Evolutionary conservation across 1,140 invertebrate genomes (phyloP), one percentile per base, ranked within the genome.

Genomic region (Drosophila sulfurigaster): DNA sequence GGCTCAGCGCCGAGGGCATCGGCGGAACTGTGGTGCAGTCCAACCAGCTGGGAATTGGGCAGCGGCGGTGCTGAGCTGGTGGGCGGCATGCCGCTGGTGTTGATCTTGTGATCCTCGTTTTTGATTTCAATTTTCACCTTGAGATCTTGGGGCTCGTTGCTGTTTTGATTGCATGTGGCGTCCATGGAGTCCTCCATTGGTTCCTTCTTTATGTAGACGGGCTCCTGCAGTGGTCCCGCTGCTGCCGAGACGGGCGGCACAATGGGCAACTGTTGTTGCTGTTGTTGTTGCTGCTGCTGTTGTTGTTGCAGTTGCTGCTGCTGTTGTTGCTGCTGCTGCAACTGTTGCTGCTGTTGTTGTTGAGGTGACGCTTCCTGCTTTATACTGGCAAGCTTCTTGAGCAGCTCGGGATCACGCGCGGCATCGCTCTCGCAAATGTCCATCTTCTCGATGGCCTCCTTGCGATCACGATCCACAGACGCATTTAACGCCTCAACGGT

Each of bases 81-180:
- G 0, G 75, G 76, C 3, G 76, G 79, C 35, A 88, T 5, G 2
- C 82, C 82, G 3, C 64, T 76, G 11, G 56, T 11, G 30, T 75
- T 79, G 20, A 81, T 60, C 71, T 92, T 81, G 1, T 80, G 67
- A 52, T 87, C 82, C 59, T 93, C 92, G 57, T 87, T 92, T 70
- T 93, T 93, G 56, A 93, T 87, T 75, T 93, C 92, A 45, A 92
- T 86, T 63, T 92, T 92, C 8, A 93, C 85, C 75, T 93, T 93
- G n/a, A 93, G 75, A 70, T 93, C 92, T 67, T 92, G 90, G 10
- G 91, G 91, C 56, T 92, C 91, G 64, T 93, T 92, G 66, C 92
- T 93, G 51, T 92, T 92, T 57, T 91, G 92, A 78, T 92, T 92
- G 59, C 91, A 91, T 35, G 85, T 91, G 52, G 91, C 91, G 58